Base-by-base conservation (phyloP, 1,140 invertebrate genomes). In the Aporrectodea caliginosa region DNA sequence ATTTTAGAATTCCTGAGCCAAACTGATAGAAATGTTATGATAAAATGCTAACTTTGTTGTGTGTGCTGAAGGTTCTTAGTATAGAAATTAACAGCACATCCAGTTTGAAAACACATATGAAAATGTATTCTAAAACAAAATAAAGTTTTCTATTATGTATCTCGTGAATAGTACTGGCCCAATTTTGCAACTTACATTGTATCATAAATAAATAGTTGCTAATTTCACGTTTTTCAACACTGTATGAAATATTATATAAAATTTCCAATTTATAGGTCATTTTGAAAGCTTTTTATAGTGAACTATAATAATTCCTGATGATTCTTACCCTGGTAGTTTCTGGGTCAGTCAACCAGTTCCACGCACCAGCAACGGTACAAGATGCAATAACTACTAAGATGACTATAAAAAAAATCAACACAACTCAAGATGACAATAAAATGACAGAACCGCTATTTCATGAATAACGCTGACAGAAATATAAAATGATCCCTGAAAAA, bases 291-390 rank as follows among this genome's bases (percentile, higher is more conserved):
- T 33, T 78, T 77, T 22, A 14, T 34, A 74, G 2, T 74, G 22
- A 73, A 73, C 31, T 2, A 68, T 16, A 34, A 72, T 34, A 27
- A 80, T 80, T 12, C 1, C n/a, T 1, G 2, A 80, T 22, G n/a
- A 68, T 69, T 35, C n/a, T 71, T 81, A 86, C 93, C 81, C 93
- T 91, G 69, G 93, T 92, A 30, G 95, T 97, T 77, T 93, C 91
- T 0, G 95, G 95, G 89, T 98, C 96, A 84, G 93, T 93, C 2
- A 98, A 89, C 96, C 96, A 98, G 84, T 95, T 94, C 91, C 93
- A 96, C 16, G 96, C 96, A 31, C 95, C 95, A 75, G 95, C 92
- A 31, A 94, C 94, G 80, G 95, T 96, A 83, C 94, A 95, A 1
- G 95, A 89, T 14, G 95, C 94, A 78, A 95, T 92, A 34, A 94